Base-by-base conservation (phyloP, 2,797 vertebrate species). In the Hydrolagus colliei region DNA sequence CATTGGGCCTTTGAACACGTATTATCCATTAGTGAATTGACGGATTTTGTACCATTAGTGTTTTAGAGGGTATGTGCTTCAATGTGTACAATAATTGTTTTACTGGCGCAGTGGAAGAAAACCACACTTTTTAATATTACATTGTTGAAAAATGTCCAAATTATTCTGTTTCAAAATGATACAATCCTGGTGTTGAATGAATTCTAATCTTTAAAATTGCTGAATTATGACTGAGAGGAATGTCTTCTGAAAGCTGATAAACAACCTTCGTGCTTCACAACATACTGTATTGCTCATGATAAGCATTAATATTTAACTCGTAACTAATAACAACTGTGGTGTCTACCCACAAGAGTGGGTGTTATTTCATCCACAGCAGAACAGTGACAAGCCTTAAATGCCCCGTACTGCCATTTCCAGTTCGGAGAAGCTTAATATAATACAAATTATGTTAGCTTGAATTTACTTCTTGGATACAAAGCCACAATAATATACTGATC, bases 211-310 rank as follows among this genome's bases (percentile, higher is more conserved):
- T 71, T 84, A 11, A 71, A 20, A 82, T 80, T 41, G 74, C 63
- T 65, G 63, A 32, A 80, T 80, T 71, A 35, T 68, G 79, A 41
- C 65, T 35, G 32, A 84, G 71, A 82, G 16, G 32, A 67, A 71
- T 67, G 41, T 84, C 71, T 84, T n/a, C 79, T 67, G 1, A 41
- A 84, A 41, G 32, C 32, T n/a, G 27, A 9, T 68, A 65, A 52
- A 52, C 0, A 52, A 52, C 41, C 41, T 52, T 52, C 41, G 6
- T 52, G 41, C 41, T 52, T 18, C 68, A 18, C 32, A 18, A 20
- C 16, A 11, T 16, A 41, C 67, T 71, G 41, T 71, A 68, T 41
- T 80, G 9, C 6, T 68, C 10, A 35, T 68, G 32, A 84, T 84
- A 65, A 16, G 1, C 32, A 7, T 84, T n/a, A 41, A 84, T 71